Evolutionary conservation across 2,888 invertebrate genomes (phyloP), one percentile per base, ranked within the genome.

Genomic region (Parnassius smintheus): DNA sequence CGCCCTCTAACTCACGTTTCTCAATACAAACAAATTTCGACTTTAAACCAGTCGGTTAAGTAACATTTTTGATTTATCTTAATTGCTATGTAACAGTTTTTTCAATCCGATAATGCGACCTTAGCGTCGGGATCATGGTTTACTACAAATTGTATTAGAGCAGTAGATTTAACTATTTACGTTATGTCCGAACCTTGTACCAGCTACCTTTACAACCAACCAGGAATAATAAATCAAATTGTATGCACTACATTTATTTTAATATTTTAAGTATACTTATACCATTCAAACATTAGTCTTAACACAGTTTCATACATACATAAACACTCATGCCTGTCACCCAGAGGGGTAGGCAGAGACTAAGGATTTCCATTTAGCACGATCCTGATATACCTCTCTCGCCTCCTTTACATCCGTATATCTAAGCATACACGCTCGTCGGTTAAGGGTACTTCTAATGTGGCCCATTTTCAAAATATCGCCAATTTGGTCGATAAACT

Each of bases 61-160:
- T 71, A 73, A 69, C 72, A 80, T 75, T 87, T 86, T 85, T 67
- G 70, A 67, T 64, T 48, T 52, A 22, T 48, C 64, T 57, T 68
- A 66, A 72, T 75, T 79, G 76, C 85, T 82, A 80, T 82, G 84
- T 83, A 86, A 88, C 86, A 84, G 87, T 90, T 90, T 89, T 89
- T 88, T 86, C 89, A 88, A 89, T 91, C 87, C 87, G 89, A 90
- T 91, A 91, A 91, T 90, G 88, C 87, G 86, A 89, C 88, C 88
- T 89, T 90, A 88, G 88, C 84, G 87, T 80, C 85, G 86, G 88
- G 89, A 90, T 90, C 90, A 89, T 90, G 90, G 90, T 90, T 91
- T 90, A 91, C 90, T 91, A 91, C 90, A 91, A 91, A 91, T 91
- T 91, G 90, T 91, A 90, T 91, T 88, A 89, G 88, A 89, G 88